These are phyloP conservation scores for Benitochromis conjunctus DNA, from an alignment of 2,113 vertebrate species.

Conservation along the genomic window DNA sequence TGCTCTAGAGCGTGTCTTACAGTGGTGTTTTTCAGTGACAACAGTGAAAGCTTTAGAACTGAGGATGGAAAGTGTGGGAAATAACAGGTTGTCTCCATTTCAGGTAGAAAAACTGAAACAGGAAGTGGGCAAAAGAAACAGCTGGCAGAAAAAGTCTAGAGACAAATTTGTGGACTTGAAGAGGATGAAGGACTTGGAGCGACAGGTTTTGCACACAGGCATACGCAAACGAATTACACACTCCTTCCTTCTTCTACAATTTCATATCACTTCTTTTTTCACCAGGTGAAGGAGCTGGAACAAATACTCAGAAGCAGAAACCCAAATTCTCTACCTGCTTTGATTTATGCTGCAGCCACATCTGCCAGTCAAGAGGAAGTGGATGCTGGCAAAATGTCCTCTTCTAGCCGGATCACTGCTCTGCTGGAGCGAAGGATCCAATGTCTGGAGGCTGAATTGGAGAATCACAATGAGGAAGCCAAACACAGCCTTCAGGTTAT, in stretches of 20 bases:
- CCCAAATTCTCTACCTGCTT: slow-evolving; percentile 89
- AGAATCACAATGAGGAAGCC: slow-evolving; percentile 86
- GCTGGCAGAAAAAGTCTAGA: slow-evolving; percentile 73
- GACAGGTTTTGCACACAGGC: slow-evolving; percentile 72
- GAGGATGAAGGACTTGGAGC: slow-evolving; percentile 86
- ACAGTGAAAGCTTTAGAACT: not conserved
- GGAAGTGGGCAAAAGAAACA: slow-evolving; percentile 73
- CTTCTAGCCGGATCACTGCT: slow-evolving; percentile 41
- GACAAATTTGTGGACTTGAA: slow-evolving; percentile 80
- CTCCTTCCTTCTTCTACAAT: not conserved
- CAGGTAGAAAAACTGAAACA: slow-evolving; percentile 85
- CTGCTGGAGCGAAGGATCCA: slow-evolving; percentile 86
- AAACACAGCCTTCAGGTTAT: slow-evolving; percentile 85
- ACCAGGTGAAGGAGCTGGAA: slow-evolving; percentile 92
- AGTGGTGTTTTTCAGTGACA: not conserved
- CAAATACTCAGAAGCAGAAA: slow-evolving; percentile 82
- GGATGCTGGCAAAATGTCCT: not conserved
- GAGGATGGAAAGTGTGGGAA: not conserved
- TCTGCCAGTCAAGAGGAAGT: slow-evolving; percentile 8
- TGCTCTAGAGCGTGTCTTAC: not conserved
- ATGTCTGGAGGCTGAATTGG: slow-evolving; percentile 87
- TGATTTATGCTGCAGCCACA: slow-evolving; percentile 85
- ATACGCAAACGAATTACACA: not conserved
- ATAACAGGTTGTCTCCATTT: not conserved
- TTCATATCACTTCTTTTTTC: not conserved